Evolutionary conservation across 1,140 invertebrate genomes (phyloP), one percentile per base, ranked within the genome.

Genomic region (Cepaea nemoralis): DNA sequence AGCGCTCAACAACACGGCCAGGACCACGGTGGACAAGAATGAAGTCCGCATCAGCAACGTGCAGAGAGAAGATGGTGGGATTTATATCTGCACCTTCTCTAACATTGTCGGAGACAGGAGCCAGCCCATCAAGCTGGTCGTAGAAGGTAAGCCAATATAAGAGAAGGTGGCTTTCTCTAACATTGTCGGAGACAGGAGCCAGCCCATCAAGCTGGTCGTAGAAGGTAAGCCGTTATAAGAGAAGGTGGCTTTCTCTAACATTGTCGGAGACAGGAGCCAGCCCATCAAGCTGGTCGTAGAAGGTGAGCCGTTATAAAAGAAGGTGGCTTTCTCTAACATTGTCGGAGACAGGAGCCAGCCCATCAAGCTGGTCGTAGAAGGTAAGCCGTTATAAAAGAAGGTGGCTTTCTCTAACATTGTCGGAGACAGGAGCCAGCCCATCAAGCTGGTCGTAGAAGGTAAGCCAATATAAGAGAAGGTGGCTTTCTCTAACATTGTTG

Each of bases 181-280:
- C 92, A 95, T 96, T 84, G 96, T 98, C 92, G 97, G 97, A 40
- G 96, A 97, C 91, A 96, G 98, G 83, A 96, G 96, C 88, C 96
- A 98, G 91, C 97, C 96, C 45, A 96, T 97, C 73, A 94, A 97
- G 90, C 96, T 99, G 88, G 96, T 98, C 89, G 96, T 98, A 89
- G 97, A 97, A 88, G 97, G 97, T 94, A 94, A 94, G n/a, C n/a
- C n/a, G 98, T 91, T 98, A 98, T 91, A 96, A 95, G 77, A 98
- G 97, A 93, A 96, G n/a, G n/a, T n/a, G n/a, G n/a, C n/a, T n/a
- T n/a, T n/a, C n/a, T n/a, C n/a, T n/a, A n/a, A n/a, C n/a, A n/a
- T n/a, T n/a, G n/a, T n/a, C n/a, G n/a, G n/a, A n/a, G n/a, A n/a
- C n/a, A n/a, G n/a, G n/a, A n/a, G n/a, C n/a, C n/a, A n/a, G n/a